A percentile compares a stretch with the other conserved stretches of the same genome.
These are phyloP conservation scores for Eupithecia subfuscata DNA, from an alignment of 2,888 invertebrate species.

Conservation along the genomic window DNA sequence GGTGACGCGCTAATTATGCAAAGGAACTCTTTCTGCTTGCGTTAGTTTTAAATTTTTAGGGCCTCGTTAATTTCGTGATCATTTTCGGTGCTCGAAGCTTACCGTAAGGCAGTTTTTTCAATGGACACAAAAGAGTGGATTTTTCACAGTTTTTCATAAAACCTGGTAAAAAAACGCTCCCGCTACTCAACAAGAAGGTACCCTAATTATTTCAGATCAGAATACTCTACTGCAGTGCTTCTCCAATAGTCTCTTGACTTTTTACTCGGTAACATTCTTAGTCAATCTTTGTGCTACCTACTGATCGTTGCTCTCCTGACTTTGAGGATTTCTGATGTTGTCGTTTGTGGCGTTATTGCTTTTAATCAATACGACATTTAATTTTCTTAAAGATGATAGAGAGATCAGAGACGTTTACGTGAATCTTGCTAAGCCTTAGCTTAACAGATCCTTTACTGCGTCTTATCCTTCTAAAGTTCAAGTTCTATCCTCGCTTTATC, in stretches of 20 bases:
- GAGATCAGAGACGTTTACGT: neutral
- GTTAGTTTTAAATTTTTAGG: slow-evolving; percentile 24
- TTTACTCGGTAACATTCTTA: neutral
- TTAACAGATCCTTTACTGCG: neutral
- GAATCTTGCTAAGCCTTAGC: neutral
- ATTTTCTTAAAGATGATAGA: neutral
- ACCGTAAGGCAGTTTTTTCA: neutral
- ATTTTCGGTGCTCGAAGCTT: neutral
- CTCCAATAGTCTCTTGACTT: neutral
- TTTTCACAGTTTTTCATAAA: neutral
- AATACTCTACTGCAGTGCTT: neutral
- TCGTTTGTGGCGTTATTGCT: neutral
- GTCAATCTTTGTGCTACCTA: neutral
- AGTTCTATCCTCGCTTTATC: neutral
- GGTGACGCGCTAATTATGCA: slow-evolving; percentile 68
- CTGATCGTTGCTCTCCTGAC: neutral
- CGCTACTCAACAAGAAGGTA: neutral
- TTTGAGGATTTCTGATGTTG: neutral
- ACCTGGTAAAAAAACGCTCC: neutral
- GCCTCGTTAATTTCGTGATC: slow-evolving; percentile 3
- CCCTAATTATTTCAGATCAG: neutral
- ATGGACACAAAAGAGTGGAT: neutral
- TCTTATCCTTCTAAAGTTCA: neutral
- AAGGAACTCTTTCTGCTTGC: slow-evolving; percentile 51
- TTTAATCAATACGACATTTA: neutral